phyloP scores from a whole-genome alignment of 2,797 vertebrate species.

The Phataginus tricuspis region DNA sequence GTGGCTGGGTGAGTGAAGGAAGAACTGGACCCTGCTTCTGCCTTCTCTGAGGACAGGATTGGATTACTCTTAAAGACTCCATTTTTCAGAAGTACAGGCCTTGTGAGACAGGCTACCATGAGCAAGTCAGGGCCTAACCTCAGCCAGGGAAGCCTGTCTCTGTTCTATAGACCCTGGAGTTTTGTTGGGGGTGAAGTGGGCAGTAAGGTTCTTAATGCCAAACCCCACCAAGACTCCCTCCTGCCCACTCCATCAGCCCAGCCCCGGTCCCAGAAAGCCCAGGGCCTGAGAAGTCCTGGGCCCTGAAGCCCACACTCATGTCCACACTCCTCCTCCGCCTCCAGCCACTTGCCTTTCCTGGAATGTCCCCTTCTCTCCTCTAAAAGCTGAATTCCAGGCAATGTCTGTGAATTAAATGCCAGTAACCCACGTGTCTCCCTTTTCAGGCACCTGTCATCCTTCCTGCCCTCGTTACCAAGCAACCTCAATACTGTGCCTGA shows the following conservation, averaged over 20 bases:
- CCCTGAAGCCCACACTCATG: not conserved
- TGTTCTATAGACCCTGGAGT: not conserved
- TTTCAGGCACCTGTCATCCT: not conserved
- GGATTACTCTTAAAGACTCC: not conserved
- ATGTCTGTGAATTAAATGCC: not conserved
- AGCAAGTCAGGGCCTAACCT: not conserved
- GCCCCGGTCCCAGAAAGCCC: not conserved
- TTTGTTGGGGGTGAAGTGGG: not conserved
- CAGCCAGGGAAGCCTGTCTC: not conserved
- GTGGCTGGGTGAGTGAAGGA: not conserved
- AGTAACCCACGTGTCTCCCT: not conserved
- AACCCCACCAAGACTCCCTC: not conserved
- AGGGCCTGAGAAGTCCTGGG: fast-evolving
- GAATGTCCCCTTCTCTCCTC: not conserved
- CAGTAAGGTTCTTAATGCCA: not conserved
- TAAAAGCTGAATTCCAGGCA: not conserved
- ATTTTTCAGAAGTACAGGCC: not conserved
- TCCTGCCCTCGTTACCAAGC: not conserved
- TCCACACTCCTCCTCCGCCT: not conserved
- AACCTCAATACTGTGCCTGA: too few species aligned
- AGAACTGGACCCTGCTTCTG: not conserved
- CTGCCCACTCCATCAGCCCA: not conserved
- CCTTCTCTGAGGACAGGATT: not conserved
- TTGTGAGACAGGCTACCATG: not conserved
- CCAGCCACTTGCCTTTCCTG: too few species aligned